Evolutionary conservation across 2,888 invertebrate genomes (phyloP), one percentile per base, ranked within the genome.

Genomic region (Pristionchus arcanus): DNA sequence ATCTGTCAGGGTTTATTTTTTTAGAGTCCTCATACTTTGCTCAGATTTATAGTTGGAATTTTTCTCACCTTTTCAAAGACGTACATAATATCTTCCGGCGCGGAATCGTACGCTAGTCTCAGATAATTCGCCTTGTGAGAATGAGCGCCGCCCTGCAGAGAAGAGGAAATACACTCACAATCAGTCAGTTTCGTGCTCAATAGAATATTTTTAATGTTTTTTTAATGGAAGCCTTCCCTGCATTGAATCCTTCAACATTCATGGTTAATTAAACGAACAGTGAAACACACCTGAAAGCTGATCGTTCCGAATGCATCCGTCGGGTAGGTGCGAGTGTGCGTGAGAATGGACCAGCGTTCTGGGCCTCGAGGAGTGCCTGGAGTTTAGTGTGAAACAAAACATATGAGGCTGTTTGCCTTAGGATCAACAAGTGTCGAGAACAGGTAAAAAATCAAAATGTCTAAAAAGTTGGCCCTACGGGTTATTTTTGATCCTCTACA

Each of bases 241-340:
- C 34, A n/a, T 74, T 68, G 34, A 34, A 19, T 21, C 16, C 5
- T 19, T 16, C 5, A 81, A 21, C 16, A 19, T 0, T 81, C 71
- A 9, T 7, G 55, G 16, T 19, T 1, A 21, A 31, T 71, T 5
- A n/a, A 34, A 15, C n/a, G 71, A 34, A 71, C 13, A 71, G 25
- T 77, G 25, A 31, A 31, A 77, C n/a, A 31, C 28, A 94, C 95
- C 91, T 95, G 95, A 85, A 99, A 99, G 96, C 99, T 98, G 92
- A 99, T 97, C 83, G 98, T 98, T 77, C 99, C 99, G 95, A 98
- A 99, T 1, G 99, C 98, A 96, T 99, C 98, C 0, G 99, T 99
- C 25, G 98, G 97, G 86, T 97, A 97, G 0, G 97, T 96, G 91
- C 97, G 97, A 15, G 99, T 98, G 96, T 98, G 98, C 94, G 97